Conservation (phyloP, 2,888 invertebrate genomes). For the Patella ulyssiponensis region DNA sequence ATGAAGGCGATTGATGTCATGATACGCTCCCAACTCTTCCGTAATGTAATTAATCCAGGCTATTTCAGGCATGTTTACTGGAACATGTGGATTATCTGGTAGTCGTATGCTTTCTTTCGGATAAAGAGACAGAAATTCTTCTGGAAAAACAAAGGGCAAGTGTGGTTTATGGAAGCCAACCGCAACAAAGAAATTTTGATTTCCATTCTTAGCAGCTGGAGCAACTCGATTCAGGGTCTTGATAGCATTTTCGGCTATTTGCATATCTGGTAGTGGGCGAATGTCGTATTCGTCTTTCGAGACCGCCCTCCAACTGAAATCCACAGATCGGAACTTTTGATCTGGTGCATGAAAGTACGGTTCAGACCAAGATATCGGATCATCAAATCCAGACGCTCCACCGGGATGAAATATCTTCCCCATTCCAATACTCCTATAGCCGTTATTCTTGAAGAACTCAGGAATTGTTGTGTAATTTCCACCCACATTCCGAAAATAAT, state of each 20-base stretch:
- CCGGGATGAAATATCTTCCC: conserved; percentile 39
- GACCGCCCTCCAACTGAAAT: conserved; percentile 33
- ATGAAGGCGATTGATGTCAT: conserved; percentile 29
- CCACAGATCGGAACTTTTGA: no score
- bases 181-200: conserved; percentile 46
- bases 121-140: conserved; percentile 32
- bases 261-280: conserved; percentile 34
- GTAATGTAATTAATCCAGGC: conserved; percentile 19
- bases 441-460: conserved; percentile 44
- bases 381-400: conserved; percentile 1
- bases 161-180: conserved; percentile 48
- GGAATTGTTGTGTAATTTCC: conserved; percentile 47
- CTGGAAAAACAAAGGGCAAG: conserved; percentile 45
- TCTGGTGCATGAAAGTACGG: conserved; percentile 6
- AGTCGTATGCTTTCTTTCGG: conserved; percentile 27
- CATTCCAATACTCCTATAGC: conserved; percentile 35
- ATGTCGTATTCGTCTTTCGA: conserved; percentile 27
- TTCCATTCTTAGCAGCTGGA: conserved; percentile 19
- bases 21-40: conserved; percentile 16
- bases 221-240: conserved; percentile 32
- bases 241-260: conserved; percentile 37
- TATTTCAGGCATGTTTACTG: conserved; percentile 16
- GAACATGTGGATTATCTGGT: conserved; percentile 21
- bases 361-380: conserved; percentile 23
- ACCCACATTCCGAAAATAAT: conserved; percentile 36